Evolutionary conservation across 2,797 vertebrate species (phyloP).

Genomic region (Diceros bicornis): DNA sequence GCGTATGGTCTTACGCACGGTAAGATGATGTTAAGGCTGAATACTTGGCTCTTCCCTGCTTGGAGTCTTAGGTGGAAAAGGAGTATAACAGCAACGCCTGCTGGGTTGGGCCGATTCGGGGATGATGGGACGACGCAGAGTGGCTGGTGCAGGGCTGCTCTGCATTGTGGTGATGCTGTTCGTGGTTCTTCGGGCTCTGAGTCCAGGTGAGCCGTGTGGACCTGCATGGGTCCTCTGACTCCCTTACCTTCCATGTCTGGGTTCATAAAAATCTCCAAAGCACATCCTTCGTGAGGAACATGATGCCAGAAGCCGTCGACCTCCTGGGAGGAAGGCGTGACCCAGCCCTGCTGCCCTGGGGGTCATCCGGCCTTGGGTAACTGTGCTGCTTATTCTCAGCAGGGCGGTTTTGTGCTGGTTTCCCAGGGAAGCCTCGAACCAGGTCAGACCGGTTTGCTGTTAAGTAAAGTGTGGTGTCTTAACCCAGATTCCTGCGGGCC

Average conservation of each 20-base stretch:
- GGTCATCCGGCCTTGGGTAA: accelerated
- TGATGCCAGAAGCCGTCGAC: accelerated
- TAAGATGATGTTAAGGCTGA: background rate
- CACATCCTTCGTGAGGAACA: accelerated
- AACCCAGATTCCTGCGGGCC: conserved; percentile 52
- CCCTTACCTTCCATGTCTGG: background rate
- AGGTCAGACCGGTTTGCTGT: conserved; percentile 26
- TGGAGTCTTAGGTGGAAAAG: background rate
- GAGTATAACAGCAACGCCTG: accelerated
- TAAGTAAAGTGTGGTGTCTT: background rate
- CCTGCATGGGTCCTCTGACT: accelerated
- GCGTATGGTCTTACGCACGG: accelerated
- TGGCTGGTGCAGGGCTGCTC: accelerated
- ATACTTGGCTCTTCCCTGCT: too few species aligned
- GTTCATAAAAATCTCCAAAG: background rate
- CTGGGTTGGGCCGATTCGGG: background rate
- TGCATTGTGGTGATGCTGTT: accelerated
- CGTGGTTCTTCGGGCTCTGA: background rate
- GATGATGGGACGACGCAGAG: accelerated
- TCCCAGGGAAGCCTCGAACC: conserved; percentile 7
- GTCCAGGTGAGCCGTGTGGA: accelerated
- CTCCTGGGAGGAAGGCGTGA: background rate
- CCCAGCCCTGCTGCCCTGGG: accelerated
- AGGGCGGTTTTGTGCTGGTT: background rate
- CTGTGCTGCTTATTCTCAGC: background rate